phyloP scores from a whole-genome alignment of 30 jellyfish, hydroid and myxozoan species.

The Hydractinia echinata region DNA sequence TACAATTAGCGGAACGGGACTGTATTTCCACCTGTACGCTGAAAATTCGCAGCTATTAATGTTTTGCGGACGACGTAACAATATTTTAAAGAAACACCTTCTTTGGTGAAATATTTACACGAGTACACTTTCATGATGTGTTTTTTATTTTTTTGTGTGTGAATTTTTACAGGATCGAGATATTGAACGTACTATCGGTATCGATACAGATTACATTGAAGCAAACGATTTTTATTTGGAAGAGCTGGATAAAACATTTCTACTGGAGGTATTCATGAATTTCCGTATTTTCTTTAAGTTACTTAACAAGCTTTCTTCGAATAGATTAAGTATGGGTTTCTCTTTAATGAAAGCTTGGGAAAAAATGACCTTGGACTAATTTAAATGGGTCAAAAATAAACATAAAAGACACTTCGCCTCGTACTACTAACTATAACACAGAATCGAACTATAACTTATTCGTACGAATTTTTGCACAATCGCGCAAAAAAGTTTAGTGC shows the following conservation, averaged over 20 bases:
- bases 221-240: conserved; percentile 89
- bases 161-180: conserved; percentile 75
- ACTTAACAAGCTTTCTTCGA: too few relatives aligned
- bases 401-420: too few relatives aligned
- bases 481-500: too few relatives aligned
- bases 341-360: too few relatives aligned
- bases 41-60: not conserved
- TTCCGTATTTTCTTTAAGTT: not conserved
- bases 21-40: too few relatives aligned
- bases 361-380: too few relatives aligned
- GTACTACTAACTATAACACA: too few relatives aligned
- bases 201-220: conserved; percentile 95
- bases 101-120: not conserved
- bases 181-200: conserved; percentile 91
- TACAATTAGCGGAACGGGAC: too few relatives aligned
- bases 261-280: conserved; percentile 53
- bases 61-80: conserved; percentile 3
- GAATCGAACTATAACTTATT: too few relatives aligned
- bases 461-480: too few relatives aligned
- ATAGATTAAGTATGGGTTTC: too few relatives aligned
- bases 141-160: not conserved
- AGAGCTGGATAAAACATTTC: conserved; percentile 84
- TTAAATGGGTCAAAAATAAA: too few relatives aligned
- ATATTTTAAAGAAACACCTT: not conserved
- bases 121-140: not conserved